Conservation (phyloP, 2,888 invertebrate species). For the Syritta pipiens region DNA sequence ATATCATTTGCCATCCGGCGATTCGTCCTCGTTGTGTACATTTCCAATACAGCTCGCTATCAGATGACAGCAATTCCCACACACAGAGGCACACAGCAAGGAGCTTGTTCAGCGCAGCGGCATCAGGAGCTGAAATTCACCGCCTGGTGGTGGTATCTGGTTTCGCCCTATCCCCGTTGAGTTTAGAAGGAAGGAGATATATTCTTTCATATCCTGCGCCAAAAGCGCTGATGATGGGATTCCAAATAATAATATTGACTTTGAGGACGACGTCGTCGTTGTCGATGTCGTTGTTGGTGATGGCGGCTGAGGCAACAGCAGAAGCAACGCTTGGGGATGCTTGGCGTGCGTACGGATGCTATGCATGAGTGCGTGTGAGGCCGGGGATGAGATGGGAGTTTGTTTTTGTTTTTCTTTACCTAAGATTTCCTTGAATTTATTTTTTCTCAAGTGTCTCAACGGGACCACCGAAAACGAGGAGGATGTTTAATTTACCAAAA, state of each 20-base stretch:
- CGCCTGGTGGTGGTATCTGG: slow-evolving; percentile 43
- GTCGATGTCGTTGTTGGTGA: neutral
- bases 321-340: neutral
- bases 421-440: slow-evolving; percentile 29
- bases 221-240: slow-evolving; percentile 69
- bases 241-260: slow-evolving; percentile 69
- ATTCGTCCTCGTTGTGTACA: slow-evolving; percentile 55
- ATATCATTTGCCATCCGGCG: slow-evolving; percentile 60
- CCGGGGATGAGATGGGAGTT: slow-evolving; percentile 3
- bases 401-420: slow-evolving; percentile 53
- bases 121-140: slow-evolving; percentile 12
- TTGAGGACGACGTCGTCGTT: slow-evolving; percentile 47
- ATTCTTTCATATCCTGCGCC: slow-evolving; percentile 64
- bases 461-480: neutral
- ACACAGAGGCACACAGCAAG: slow-evolving; percentile 17
- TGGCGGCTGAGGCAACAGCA: neutral
- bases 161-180: slow-evolving; percentile 40
- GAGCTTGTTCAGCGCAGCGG: slow-evolving; percentile 51
- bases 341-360: slow-evolving; percentile 14
- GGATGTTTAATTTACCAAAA: slow-evolving; percentile 50
- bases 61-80: slow-evolving; percentile 52
- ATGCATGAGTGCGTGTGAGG: slow-evolving; percentile 36
- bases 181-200: slow-evolving; percentile 45
- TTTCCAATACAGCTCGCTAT: slow-evolving; percentile 30
- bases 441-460: slow-evolving; percentile 14